phyloP scores from a whole-genome alignment of 2,113 vertebrate genomes.

The Ardeotis arabs region DNA sequence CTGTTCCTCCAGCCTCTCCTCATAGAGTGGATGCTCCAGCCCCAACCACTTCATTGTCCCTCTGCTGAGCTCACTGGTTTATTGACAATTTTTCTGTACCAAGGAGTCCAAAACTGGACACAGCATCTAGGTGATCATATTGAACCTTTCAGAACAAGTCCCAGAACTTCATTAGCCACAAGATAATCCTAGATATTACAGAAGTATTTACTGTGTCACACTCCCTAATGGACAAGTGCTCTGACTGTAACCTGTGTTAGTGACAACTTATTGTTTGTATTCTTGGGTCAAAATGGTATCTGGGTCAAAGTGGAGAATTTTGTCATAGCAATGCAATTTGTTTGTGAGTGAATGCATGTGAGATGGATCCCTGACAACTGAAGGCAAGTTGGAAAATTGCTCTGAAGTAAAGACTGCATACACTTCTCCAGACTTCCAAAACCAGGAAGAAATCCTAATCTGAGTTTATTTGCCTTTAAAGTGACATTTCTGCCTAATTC shows the following conservation, averaged over 20 bases:
- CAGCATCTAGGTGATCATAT: rapidly evolving
- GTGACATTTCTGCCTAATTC: background rate
- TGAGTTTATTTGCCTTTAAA: background rate
- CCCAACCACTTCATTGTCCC: background rate
- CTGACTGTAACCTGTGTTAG: background rate
- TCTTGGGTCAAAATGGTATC: background rate
- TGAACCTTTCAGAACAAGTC: background rate
- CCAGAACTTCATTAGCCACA: background rate
- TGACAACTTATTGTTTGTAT: background rate
- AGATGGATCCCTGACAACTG: background rate
- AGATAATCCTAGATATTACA: background rate
- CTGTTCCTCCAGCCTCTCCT: background rate
- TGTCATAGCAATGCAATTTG: background rate
- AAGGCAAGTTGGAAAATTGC: background rate
- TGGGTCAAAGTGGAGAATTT: background rate
- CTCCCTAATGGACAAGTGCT: background rate
- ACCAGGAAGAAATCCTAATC: background rate
- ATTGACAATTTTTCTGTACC: background rate
- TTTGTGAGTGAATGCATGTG: background rate
- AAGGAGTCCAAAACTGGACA: background rate
- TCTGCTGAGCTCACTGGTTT: background rate
- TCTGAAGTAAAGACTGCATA: background rate
- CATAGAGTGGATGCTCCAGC: background rate
- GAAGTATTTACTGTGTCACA: background rate
- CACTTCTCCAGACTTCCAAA: background rate